phyloP scores from a whole-genome alignment of 2,797 vertebrate genomes.

The Artibeus jamaicensis region DNA sequence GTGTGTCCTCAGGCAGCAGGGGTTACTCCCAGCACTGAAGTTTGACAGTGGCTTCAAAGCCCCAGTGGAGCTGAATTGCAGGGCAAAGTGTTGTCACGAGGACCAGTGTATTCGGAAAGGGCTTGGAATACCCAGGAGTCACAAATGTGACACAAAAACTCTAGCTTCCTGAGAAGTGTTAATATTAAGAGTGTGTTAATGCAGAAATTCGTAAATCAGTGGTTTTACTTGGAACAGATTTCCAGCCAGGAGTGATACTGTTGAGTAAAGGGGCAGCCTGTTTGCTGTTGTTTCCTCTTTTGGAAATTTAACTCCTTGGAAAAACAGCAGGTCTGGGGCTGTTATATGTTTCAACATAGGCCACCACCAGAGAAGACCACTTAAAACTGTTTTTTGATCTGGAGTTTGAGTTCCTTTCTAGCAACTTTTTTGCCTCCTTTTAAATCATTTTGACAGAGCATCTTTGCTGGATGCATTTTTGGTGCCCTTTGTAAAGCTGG shows the following conservation, averaged over 20 bases:
- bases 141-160: constrained; percentile 36
- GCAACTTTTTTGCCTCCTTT: constrained; percentile 50
- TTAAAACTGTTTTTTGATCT: constrained; percentile 64
- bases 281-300: constrained; percentile 72
- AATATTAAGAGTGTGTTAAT: constrained; percentile 41
- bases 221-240: constrained; percentile 58
- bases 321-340: constrained; percentile 53
- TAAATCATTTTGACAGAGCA: constrained; percentile 67
- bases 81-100: neutral
- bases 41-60: neutral
- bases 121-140: neutral
- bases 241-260: constrained; percentile 41
- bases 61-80: neutral
- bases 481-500: constrained; percentile 40
- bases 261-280: constrained; percentile 55
- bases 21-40: neutral
- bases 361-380: constrained; percentile 70
- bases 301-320: constrained; percentile 70
- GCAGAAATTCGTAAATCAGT: constrained; percentile 41
- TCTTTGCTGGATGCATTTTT: constrained; percentile 52
- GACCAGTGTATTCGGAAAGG: constrained; percentile 23
- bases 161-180: constrained; percentile 42
- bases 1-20: neutral
- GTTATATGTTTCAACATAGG: constrained; percentile 51
- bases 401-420: constrained; percentile 35